phyloP scores from a whole-genome alignment of 2,888 invertebrate genomes.

The Himalopsyche kuldschensis region DNA sequence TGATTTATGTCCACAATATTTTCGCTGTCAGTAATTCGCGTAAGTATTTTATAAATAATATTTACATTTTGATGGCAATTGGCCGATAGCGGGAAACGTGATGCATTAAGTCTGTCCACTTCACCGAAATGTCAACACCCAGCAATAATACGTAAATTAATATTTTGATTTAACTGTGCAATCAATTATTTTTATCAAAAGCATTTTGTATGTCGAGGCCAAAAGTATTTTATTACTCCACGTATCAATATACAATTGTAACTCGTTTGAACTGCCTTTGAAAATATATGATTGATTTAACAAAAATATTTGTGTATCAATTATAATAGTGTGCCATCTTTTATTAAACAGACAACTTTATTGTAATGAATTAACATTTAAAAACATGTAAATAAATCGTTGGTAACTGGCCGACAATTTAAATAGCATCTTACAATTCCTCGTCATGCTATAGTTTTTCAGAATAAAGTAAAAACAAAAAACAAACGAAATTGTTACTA shows the following conservation, averaged over 20 bases:
- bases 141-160: neutral
- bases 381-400: too few relatives aligned
- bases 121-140: neutral
- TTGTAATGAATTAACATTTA: too few relatives aligned
- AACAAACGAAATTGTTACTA: too few relatives aligned
- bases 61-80: neutral
- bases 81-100: neutral
- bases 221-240: neutral
- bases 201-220: neutral
- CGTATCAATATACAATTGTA: neutral
- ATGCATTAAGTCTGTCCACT: neutral
- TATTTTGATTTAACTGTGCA: neutral
- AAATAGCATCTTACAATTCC: too few relatives aligned
- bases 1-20: too few relatives aligned
- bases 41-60: too few relatives aligned
- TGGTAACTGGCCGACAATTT: too few relatives aligned
- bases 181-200: neutral
- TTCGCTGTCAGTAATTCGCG: too few relatives aligned
- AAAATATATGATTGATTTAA: neutral
- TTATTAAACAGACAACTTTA: neutral
- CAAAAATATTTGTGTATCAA: neutral
- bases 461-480: too few relatives aligned
- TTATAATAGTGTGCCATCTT: neutral
- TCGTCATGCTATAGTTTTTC: too few relatives aligned
- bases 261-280: neutral